Base-by-base conservation (phyloP, 2,113 vertebrate species). In the Scopus umbretta region DNA sequence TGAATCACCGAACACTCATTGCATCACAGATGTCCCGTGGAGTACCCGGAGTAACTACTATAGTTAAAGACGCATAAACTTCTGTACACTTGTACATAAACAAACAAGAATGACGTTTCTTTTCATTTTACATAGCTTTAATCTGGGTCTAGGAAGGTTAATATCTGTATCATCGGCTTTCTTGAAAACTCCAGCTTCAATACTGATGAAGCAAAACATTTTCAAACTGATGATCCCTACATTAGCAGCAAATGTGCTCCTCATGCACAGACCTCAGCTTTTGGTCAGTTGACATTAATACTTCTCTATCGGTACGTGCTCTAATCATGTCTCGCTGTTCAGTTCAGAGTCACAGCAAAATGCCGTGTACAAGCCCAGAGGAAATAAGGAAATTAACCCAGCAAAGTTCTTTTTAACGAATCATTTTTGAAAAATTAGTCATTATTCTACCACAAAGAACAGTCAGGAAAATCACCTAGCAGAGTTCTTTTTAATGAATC, bases 21-120 rank as follows among this genome's bases (percentile, higher is more conserved):
- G 88, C 96, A 96, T 97, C 96, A 96, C 86, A 92, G 79, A 93
- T 80, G 96, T 95, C 96, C 96, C 4, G 1, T 83, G 72, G 75
- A 88, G 81, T 74, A 61, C 62, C 23, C 76, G 0, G 56, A 55
- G 61, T 67, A 89, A 81, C 80, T 79, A 6, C 19, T 12, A 52
- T 0, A 74, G 45, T 25, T 63, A 34, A 70, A 83, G 80, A 92
- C 9, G 20, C 59, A 58, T 11, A 42, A 88, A 93, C 61, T 90
- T 34, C 27, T 42, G 61, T 13, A 21, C 1, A 1, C 19, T 52
- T 22, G 30, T 55, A 71, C 67, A 25, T 78, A 95, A 96, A 96
- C 82, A 78, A 72, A 85, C n/a, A 32, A 25, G 82, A 88, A 88
- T 71, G 79, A 93, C 14, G 12, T 36, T 78, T 58, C 67, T 32